Evolutionary conservation across 2,113 vertebrate genomes (phyloP), one percentile per base, ranked within the genome.

Genomic region (Rhinoderma darwinii): DNA sequence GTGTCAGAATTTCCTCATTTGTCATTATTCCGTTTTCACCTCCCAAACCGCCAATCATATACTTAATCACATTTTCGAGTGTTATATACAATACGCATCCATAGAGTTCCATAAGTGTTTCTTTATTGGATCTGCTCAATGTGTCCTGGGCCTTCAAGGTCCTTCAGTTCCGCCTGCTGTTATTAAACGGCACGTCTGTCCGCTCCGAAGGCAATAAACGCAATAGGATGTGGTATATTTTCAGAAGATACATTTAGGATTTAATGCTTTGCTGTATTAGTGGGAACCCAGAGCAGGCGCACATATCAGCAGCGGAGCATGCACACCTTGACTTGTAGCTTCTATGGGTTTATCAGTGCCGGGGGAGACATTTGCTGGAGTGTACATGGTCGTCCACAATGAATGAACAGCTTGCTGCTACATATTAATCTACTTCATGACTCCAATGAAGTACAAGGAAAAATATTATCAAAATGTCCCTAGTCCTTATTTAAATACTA

Each of bases 311-410:
- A 88, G 0, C 89, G 84, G 90, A 93, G 92, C 91, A 90, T 93
- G 91, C 92, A 94, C 89, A 91, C 89, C 89, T 93, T 94, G 92
- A 91, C 91, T 90, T 92, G 86, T 91, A 93, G 91, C 90, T 89
- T 92, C 90, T 88, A 90, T 90, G 90, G 91, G 89, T 92, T 93
- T 92, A 92, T 92, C 92, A 89, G 91, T 89, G 88, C 91, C 90
- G 83, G 89, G 91, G 90, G 91, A 93, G 90, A 86, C 90, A 91
- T 93, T 93, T 91, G 86, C 90, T 59, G 88, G 89, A 88, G 85
- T 90, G 88, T 90, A 88, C 90, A 90, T 70, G 86, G 61, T 89
- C 86, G 90, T 92, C 89, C 77, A 51, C 90, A 84, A 81, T 90
- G 90, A 92, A 90, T 84, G 92, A 93, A 93, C 91, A 94, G 91